Conservation (phyloP, 2,113 vertebrate species). For the Oreotragus oreotragus region DNA sequence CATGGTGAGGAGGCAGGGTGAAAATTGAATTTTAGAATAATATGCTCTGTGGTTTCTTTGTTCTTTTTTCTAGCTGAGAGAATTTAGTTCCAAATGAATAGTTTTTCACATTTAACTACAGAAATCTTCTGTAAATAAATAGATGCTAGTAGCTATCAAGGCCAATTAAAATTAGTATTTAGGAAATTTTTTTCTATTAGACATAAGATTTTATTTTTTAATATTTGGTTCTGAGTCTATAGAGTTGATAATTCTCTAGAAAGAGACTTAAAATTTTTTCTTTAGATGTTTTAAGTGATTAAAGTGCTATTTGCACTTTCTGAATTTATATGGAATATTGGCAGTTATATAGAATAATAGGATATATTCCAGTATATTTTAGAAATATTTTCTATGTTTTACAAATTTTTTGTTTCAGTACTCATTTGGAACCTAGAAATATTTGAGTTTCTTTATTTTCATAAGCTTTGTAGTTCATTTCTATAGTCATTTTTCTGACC, state of each 20-base stretch:
- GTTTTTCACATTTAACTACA: constrained; percentile 8
- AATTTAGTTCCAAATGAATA: constrained; percentile 34
- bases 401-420: neutral
- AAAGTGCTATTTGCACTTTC: constrained; percentile 17
- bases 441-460: constrained; percentile 15
- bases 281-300: constrained; percentile 46
- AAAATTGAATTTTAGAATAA: constrained; percentile 21
- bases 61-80: neutral
- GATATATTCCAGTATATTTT: neutral
- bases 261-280: neutral
- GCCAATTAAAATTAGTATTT: constrained; percentile 27
- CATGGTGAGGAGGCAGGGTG: neutral
- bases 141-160: neutral
- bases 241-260: neutral
- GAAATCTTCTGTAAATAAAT: constrained; percentile 28
- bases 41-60: constrained; percentile 28
- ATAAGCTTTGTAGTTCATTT: constrained; percentile 34
- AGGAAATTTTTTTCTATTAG: constrained; percentile 16
- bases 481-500: neutral
- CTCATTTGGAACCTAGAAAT: constrained; percentile 44
- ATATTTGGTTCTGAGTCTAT: neutral
- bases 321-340: constrained; percentile 23
- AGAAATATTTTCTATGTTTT: constrained; percentile 42
- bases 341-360: neutral
- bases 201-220: constrained; percentile 33